phyloP scores from a whole-genome alignment of 2,888 invertebrate genomes.

The Diogma glabrata region DNA sequence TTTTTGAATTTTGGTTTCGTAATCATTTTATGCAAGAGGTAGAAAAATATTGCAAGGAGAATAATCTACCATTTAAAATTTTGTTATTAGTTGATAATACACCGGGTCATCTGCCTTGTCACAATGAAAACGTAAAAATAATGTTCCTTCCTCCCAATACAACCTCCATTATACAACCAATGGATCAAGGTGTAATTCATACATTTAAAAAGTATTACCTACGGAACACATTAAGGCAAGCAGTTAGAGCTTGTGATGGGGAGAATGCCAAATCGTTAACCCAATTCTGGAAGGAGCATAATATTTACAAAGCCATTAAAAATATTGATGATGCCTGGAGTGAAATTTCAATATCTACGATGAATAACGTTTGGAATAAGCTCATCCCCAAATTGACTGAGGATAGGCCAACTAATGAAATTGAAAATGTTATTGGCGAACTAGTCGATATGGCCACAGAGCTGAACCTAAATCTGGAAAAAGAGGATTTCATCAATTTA shows the following conservation, averaged over 20 bases:
- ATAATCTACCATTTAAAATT: too few species aligned
- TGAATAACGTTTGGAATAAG: not conserved
- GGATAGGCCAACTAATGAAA: not conserved
- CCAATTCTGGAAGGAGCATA: not conserved
- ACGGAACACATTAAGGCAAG: not conserved
- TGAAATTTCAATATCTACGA: not conserved
- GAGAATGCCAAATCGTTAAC: slow-evolving; percentile 1
- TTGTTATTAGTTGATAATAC: too few species aligned
- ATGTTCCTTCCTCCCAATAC: not conserved
- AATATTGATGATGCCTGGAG: not conserved
- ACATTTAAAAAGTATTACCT: not conserved
- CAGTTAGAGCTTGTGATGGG: not conserved
- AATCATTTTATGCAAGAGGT: too few species aligned
- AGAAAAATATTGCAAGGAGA: too few species aligned
- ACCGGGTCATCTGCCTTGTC: not conserved
- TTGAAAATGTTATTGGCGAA: not conserved
- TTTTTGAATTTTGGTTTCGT: not conserved
- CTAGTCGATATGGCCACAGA: not conserved
- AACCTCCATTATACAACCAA: slow-evolving; percentile 5
- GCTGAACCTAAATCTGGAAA: not conserved
- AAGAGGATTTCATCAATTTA: not conserved
- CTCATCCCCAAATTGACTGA: not conserved
- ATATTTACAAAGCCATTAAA: not conserved
- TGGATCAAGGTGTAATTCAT: not conserved
- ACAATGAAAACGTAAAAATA: slow-evolving; percentile 3